A percentile compares a stretch with the other conserved stretches of the same genome.
phyloP scores from a whole-genome alignment of 2,113 vertebrate species.

The Tenrec ecaudatus region DNA sequence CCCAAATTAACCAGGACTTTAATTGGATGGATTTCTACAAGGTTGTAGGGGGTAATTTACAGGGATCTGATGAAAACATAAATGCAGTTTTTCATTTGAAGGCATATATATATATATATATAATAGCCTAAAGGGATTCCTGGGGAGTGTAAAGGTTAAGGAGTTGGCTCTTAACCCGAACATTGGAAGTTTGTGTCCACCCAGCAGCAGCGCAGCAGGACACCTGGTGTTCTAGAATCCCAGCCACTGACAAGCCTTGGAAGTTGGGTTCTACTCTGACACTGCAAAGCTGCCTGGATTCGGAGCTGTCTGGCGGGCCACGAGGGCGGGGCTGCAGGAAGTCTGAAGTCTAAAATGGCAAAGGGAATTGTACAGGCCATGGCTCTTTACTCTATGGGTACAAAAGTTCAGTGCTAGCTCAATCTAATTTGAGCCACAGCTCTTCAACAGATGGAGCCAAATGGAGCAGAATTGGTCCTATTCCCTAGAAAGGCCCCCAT shows the following conservation, averaged over 20 bases:
- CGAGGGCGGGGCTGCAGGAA: no score
- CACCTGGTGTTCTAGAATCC: background rate
- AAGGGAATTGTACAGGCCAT: background rate
- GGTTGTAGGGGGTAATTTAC: background rate
- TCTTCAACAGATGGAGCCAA: background rate
- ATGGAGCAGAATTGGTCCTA: background rate
- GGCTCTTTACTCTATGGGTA: conserved; percentile 1
- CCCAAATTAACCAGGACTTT: background rate
- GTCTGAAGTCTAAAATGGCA: background rate
- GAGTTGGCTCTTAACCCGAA: background rate
- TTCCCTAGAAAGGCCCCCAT: background rate
- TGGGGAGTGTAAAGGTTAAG: background rate
- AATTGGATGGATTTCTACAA: conserved; percentile 24
- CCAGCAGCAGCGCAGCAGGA: background rate
- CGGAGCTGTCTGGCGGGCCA: background rate
- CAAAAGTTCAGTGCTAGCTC: conserved; percentile 8
- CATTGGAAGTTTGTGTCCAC: background rate
- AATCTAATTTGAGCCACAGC: conserved; percentile 24
- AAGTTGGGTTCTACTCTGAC: background rate
- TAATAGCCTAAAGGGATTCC: background rate
- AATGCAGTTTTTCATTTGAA: background rate
- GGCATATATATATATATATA: no score
- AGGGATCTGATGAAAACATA: conserved; percentile 34
- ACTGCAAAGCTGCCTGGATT: background rate
- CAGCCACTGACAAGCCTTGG: background rate